Percentiles rank a stretch among this genome's conserved stretches.
Evolutionary conservation across 2,888 invertebrate genomes (phyloP).

Genomic region (Cerceris ruficornis): DNA sequence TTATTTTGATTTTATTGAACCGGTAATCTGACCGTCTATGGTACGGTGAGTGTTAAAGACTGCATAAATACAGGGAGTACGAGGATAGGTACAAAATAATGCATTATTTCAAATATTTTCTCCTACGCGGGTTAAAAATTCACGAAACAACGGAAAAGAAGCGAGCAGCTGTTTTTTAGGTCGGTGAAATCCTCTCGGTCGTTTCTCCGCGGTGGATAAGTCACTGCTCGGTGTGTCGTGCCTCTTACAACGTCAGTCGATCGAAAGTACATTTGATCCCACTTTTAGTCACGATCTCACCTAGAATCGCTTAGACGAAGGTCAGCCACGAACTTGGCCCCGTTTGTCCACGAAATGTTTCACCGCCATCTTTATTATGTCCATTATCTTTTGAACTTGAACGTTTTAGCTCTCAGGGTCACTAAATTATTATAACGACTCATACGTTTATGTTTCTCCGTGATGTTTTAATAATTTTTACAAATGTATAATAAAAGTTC

Average conservation of each 20-base stretch:
- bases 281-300: slow-evolving; percentile 61
- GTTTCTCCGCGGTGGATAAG: slow-evolving; percentile 59
- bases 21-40: too few species aligned
- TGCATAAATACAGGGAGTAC: too few species aligned
- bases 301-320: slow-evolving; percentile 38
- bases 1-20: too few species aligned
- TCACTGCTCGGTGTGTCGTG: not conserved
- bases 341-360: slow-evolving; percentile 24
- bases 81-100: not conserved
- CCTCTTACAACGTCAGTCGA: slow-evolving; percentile 46
- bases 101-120: not conserved
- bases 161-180: slow-evolving; percentile 70
- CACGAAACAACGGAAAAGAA: slow-evolving; percentile 31
- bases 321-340: slow-evolving; percentile 55
- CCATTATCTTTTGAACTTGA: not conserved
- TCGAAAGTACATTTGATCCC: slow-evolving; percentile 71
- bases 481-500: too few species aligned
- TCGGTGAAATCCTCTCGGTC: slow-evolving; percentile 75
- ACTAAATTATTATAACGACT: too few species aligned
- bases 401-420: not conserved
- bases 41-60: too few species aligned
- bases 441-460: too few species aligned
- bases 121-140: slow-evolving; percentile 22
- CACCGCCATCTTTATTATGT: not conserved
- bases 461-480: too few species aligned